phyloP scores from a whole-genome alignment of 2,113 vertebrate species.

The Odobenus rosmarus region DNA sequence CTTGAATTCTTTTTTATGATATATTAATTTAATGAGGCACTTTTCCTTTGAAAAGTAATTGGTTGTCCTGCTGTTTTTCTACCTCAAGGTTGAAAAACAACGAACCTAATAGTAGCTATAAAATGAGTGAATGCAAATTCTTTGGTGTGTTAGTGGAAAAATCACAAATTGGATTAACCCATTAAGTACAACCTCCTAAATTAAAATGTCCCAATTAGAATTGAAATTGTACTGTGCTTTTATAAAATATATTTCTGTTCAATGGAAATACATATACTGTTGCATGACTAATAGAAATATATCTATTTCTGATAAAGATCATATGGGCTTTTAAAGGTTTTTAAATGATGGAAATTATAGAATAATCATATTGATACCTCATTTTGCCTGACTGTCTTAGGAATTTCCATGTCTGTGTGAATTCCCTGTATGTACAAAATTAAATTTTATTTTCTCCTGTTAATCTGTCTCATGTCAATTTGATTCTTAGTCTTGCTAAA shows the following conservation, averaged over 20 bases:
- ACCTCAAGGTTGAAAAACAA: background rate
- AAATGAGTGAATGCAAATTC: background rate
- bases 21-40: background rate
- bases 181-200: background rate
- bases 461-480: background rate
- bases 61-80: background rate
- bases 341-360: constrained; percentile 7
- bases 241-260: background rate
- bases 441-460: background rate
- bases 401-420: background rate
- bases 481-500: background rate
- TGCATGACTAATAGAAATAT: background rate
- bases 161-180: background rate
- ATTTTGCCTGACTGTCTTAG: background rate
- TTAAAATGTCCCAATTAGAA: background rate
- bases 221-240: background rate
- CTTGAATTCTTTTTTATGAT: constrained; percentile 27
- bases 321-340: background rate
- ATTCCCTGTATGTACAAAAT: background rate
- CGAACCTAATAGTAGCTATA: background rate
- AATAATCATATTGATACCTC: background rate
- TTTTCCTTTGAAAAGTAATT: constrained; percentile 39
- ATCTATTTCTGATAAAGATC: background rate
- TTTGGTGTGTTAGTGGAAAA: background rate
- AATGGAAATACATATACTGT: background rate